These are phyloP conservation scores for Chromobotia macracanthus DNA, from an alignment of 2,797 vertebrate genomes.

Conservation along the genomic window DNA sequence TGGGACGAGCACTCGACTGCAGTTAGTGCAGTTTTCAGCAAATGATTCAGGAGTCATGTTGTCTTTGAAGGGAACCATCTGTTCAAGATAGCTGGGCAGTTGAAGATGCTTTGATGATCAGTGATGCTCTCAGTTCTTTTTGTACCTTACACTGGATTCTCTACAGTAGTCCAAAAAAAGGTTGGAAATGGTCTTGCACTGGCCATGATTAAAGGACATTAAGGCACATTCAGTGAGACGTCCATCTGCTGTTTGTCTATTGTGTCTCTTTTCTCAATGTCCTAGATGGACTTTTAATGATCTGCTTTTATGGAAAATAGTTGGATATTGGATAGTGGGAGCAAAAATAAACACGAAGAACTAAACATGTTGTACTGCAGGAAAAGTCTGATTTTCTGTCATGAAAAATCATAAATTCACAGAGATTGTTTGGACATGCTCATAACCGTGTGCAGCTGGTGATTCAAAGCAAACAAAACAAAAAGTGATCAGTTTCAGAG, in stretches of 20 bases:
- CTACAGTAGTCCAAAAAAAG: background rate
- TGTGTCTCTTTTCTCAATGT: conserved; percentile 64
- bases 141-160: background rate
- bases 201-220: conserved; percentile 54
- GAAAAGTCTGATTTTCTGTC: conserved; percentile 6
- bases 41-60: conserved; percentile 76
- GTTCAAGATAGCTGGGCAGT: conserved; percentile 55
- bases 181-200: conserved; percentile 9
- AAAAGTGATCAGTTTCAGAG: background rate
- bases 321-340: no score
- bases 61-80: conserved; percentile 80
- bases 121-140: conserved; percentile 38
- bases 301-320: conserved; percentile 25
- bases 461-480: conserved; percentile 31
- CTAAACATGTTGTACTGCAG: conserved; percentile 39
- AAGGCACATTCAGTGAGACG: conserved; percentile 44
- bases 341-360: conserved; percentile 59
- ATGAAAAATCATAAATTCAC: conserved; percentile 29
- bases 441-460: conserved; percentile 49
- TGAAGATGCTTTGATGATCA: conserved; percentile 53
- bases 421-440: conserved; percentile 47
- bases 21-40: conserved; percentile 82
- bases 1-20: conserved; percentile 78
- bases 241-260: conserved; percentile 64
- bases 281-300: conserved; percentile 65